phyloP scores from a whole-genome alignment of 2,113 vertebrate species.

The Myrmecobius fasciatus region DNA sequence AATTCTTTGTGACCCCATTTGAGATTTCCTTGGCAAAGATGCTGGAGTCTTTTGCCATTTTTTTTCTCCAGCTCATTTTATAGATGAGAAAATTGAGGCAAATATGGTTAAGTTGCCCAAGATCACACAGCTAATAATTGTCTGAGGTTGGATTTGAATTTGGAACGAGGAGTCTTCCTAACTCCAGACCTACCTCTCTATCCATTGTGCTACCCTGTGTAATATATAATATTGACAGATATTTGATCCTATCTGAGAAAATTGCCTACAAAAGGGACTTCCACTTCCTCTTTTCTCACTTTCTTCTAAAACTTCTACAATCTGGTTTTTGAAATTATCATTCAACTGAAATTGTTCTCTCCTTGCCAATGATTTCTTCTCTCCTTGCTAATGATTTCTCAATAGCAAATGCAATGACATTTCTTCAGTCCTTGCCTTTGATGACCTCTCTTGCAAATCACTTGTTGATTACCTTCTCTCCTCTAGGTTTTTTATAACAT shows the following conservation, averaged over 20 bases:
- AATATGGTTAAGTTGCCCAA: neutral
- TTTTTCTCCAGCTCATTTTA: neutral
- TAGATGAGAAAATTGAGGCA: neutral
- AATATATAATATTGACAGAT: neutral
- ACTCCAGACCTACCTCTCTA: neutral
- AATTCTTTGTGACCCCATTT: neutral
- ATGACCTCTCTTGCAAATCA: neutral
- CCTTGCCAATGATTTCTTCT: neutral
- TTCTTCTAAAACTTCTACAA: neutral
- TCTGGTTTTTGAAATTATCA: neutral
- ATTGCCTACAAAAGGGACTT: neutral
- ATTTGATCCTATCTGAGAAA: neutral
- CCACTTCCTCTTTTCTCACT: neutral
- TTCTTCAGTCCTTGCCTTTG: neutral
- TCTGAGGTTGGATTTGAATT: neutral
- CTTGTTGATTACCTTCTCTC: neutral
- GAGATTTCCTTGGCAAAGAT: neutral
- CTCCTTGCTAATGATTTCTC: neutral
- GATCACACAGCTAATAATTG: neutral
- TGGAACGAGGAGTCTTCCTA: neutral
- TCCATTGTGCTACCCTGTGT: neutral
- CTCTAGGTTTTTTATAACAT: neutral
- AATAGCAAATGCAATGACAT: neutral
- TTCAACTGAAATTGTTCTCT: neutral
- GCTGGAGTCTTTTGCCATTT: neutral